These are phyloP conservation scores for Montifringilla adamsi DNA, from an alignment of 2,113 vertebrate genomes.

Conservation along the genomic window DNA sequence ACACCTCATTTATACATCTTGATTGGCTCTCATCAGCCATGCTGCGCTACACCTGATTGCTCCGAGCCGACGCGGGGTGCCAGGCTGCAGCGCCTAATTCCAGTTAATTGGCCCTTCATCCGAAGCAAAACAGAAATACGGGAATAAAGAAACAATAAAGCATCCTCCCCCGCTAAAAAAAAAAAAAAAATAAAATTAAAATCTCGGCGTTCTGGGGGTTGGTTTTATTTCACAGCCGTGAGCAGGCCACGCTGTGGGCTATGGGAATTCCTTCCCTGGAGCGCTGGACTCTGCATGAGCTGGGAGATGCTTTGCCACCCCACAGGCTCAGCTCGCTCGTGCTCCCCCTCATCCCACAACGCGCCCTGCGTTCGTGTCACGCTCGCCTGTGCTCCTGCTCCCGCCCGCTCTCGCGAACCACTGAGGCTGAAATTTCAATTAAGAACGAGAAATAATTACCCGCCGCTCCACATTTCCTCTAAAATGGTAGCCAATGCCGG, in stretches of 20 bases:
- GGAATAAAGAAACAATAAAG: constrained; percentile 38
- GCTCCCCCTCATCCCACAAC: background rate
- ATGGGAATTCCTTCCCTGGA: background rate
- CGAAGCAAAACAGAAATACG: constrained; percentile 44
- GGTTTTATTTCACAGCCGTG: background rate
- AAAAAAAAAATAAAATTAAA: background rate
- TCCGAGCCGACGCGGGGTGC: constrained; percentile 36
- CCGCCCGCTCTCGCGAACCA: constrained; percentile 25
- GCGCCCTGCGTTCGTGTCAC: background rate
- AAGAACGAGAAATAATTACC: constrained; percentile 74
- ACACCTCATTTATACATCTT: constrained; percentile 65
- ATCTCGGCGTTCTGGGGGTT: background rate
- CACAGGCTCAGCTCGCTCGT: background rate
- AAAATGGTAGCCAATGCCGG: constrained; percentile 54
- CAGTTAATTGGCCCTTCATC: constrained; percentile 62
- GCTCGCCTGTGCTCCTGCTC: constrained; percentile 32
- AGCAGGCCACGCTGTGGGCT: background rate
- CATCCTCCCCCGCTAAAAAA: background rate
- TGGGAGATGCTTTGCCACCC: background rate
- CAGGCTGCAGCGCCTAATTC: constrained; percentile 54
- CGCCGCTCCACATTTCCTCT: constrained; percentile 42
- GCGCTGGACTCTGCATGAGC: fast-evolving
- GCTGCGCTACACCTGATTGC: constrained; percentile 52
- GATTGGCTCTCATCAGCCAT: constrained; percentile 67
- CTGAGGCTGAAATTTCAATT: constrained; percentile 79